These are phyloP conservation scores for Scaptomyza cyrtandrae DNA, from an alignment of 2,888 invertebrate species.

Conservation along the genomic window DNA sequence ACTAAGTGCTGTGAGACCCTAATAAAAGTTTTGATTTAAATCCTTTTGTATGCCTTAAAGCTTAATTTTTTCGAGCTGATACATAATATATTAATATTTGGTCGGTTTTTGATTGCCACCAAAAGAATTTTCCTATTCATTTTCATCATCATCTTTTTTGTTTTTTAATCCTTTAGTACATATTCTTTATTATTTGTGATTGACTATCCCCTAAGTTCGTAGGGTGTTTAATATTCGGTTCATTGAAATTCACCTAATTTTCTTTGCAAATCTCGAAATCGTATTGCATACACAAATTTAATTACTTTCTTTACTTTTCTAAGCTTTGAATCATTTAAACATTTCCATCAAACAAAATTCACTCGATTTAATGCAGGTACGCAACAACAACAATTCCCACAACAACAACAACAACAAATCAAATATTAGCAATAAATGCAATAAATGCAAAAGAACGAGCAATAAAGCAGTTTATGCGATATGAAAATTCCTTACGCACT, in stretches of 20 bases:
- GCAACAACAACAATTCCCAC: background rate
- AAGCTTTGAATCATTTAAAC: background rate
- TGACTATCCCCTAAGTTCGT: no score
- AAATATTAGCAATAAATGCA: no score
- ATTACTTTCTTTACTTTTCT: background rate
- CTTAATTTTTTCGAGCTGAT: background rate
- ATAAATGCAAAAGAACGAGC: no score
- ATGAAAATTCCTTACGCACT: constrained; percentile 5
- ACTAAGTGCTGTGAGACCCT: background rate
- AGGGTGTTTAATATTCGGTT: background rate
- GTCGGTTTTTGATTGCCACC: no score
- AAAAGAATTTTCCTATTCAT: no score
- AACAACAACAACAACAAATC: no score
- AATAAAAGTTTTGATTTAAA: background rate
- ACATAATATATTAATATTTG: background rate
- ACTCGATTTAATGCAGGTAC: background rate
- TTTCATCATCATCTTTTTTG: no score
- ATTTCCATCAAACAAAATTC: background rate
- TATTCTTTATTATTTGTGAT: no score
- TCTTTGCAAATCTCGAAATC: background rate
- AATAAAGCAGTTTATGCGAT: background rate
- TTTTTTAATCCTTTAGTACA: no score
- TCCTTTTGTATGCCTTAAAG: background rate
- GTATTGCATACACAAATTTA: background rate
- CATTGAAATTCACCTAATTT: background rate